Evolutionary conservation across 2,888 invertebrate species (phyloP).

Genomic region (Acanthacorydalis orientalis): DNA sequence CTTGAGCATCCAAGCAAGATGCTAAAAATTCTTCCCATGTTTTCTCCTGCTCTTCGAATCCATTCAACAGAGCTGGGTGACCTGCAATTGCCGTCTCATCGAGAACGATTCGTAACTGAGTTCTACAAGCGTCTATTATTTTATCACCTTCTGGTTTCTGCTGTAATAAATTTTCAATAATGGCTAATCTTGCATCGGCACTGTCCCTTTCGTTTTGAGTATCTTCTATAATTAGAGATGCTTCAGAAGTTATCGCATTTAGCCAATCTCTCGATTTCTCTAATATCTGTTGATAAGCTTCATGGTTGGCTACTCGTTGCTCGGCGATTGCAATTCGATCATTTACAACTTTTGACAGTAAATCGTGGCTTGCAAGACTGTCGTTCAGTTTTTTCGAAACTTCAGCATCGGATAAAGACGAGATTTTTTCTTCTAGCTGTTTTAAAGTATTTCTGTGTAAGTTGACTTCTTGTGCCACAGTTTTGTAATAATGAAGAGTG

Average conservation of each 20-base stretch:
- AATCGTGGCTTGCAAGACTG: conserved; percentile 55
- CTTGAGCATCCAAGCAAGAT: conserved; percentile 51
- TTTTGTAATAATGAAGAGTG: conserved; percentile 63
- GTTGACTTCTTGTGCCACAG: conserved; percentile 68
- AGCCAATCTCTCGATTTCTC: conserved; percentile 74
- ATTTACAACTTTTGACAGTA: conserved; percentile 47
- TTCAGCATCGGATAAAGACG: conserved; percentile 61
- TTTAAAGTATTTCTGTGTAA: conserved; percentile 72
- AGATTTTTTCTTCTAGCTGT: conserved; percentile 69
- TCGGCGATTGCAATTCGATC: conserved; percentile 49
- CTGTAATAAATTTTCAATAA: conserved; percentile 57
- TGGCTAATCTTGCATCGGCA: conserved; percentile 54
- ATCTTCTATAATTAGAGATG: conserved; percentile 60
- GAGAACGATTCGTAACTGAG: conserved; percentile 53
- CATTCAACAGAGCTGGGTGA: conserved; percentile 53
- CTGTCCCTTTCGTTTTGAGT: conserved; percentile 63
- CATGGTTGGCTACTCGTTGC: conserved; percentile 62
- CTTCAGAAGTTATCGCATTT: conserved; percentile 61
- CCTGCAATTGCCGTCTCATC: conserved; percentile 62
- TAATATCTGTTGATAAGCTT: conserved; percentile 61
- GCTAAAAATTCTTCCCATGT: conserved; percentile 60
- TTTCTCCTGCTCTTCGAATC: conserved; percentile 54
- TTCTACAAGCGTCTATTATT: conserved; percentile 49
- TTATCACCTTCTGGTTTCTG: conserved; percentile 59
- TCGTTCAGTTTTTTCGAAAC: conserved; percentile 55